Conservation (phyloP, 2,888 invertebrate species). For the Malacosoma neustria region DNA sequence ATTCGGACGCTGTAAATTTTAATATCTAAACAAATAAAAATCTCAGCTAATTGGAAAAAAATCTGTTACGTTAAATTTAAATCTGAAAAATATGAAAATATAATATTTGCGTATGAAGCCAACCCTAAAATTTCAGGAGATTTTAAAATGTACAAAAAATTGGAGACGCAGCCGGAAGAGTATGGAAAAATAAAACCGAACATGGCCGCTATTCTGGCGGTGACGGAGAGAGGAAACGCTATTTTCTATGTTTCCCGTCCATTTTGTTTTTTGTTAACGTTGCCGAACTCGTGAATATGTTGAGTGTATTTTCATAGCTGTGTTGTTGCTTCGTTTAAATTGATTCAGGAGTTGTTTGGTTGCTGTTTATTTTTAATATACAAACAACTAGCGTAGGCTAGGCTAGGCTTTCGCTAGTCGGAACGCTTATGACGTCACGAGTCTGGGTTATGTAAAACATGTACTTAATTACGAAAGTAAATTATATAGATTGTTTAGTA, state of each 20-base stretch:
- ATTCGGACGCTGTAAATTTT: no score
- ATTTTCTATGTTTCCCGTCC: conserved; percentile 48
- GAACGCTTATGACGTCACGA: no score
- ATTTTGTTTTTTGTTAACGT: conserved; percentile 24
- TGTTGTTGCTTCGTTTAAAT: conserved; percentile 11
- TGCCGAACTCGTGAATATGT: conserved; percentile 11
- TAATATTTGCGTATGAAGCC: no score
- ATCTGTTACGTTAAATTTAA: no score
- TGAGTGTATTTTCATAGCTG: conserved; percentile 14
- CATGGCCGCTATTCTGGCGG: conserved; percentile 57
- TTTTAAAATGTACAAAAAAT: conserved; percentile 37
- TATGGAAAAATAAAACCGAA: conserved; percentile 45
- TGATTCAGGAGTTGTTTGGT: conserved; percentile 6
- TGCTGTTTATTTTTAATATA: neutral
- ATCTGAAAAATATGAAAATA: no score
- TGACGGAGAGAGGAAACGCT: conserved; percentile 62
- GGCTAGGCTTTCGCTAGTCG: no score
- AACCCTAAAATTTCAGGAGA: conserved; percentile 6
- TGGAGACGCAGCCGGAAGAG: conserved; percentile 47
- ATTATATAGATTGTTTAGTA: no score
- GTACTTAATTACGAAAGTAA: no score
- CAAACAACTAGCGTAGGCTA: no score
- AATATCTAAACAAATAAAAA: no score
- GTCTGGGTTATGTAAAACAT: no score
- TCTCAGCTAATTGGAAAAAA: no score